Evolutionary conservation across 1,140 invertebrate species (phyloP), one percentile per base, ranked within the genome.

Genomic region (Lysiphlebus fabarum): DNA sequence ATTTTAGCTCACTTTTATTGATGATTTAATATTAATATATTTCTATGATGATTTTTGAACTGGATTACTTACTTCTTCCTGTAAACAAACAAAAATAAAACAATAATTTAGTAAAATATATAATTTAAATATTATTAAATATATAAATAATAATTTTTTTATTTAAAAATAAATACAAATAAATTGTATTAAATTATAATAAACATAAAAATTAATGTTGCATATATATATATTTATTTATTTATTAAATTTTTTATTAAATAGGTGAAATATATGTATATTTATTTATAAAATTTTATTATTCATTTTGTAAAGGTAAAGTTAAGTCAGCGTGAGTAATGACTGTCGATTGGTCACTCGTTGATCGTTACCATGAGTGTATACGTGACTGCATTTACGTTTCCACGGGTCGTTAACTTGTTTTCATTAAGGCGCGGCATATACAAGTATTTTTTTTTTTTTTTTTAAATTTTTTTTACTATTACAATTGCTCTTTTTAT

Each of bases 11-110:
- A 74, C 70, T 62, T 68, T 67, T 12, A 65, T 41, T 48, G 59
- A 61, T 64, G 61, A 26, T 62, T 56, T 59, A 56, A 50, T 14
- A 26, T 38, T 48, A n/a, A 44, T 47, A n/a, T 53, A 45, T 12
- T 17, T 10, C 42, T 59, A 56, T 11, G 60, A 34, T 58, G 17
- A 2, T 26, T 26, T 26, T 26, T 26, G 17, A 49, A 37, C 45
- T 14, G 61, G 62, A 61, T 66, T 79, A 77, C 76, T 79, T 79
- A 79, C 76, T 78, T 78, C 76, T 70, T 74, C 76, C 76, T 78
- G 75, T 63, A 69, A 78, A 76, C 75, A 78, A 69, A 77, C 72
- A 76, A 54, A 60, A 71, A 56, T 65, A 69, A 66, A 67, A 70
- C 65, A 71, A 66, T 44, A 64, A 60, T 70, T 75, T 72, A 78